phyloP scores from a whole-genome alignment of 2,888 invertebrate genomes.

The Meiosimyza platycephala region DNA sequence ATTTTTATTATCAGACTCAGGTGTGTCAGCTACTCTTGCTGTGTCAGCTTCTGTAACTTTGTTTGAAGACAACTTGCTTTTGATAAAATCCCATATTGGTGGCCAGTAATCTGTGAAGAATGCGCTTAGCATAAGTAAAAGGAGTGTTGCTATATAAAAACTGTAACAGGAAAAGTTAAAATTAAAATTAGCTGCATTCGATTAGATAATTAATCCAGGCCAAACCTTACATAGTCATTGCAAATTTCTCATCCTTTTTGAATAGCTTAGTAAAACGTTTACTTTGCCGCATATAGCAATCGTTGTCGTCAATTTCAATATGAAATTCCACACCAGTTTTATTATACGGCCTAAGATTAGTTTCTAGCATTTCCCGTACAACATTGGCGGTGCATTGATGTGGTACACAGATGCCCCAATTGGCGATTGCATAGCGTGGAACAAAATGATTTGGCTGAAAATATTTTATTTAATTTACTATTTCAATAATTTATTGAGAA shows the following conservation, averaged over 20 bases:
- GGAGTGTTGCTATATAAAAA: constrained; percentile 14
- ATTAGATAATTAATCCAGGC: background rate
- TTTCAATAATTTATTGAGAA: background rate
- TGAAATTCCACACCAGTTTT: constrained; percentile 71
- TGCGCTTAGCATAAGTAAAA: constrained; percentile 39
- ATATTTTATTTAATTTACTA: too few species aligned
- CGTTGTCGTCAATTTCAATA: constrained; percentile 71
- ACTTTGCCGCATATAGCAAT: constrained; percentile 71
- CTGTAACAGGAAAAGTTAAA: constrained; percentile 7
- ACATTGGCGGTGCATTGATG: constrained; percentile 74
- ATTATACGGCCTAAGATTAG: constrained; percentile 72
- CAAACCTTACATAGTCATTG: constrained; percentile 68
- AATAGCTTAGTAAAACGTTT: constrained; percentile 52
- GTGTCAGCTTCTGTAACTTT: background rate
- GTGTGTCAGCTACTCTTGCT: background rate
- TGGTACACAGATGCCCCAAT: constrained; percentile 79
- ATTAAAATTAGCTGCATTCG: background rate
- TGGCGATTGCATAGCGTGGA: constrained; percentile 77
- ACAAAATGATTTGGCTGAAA: constrained; percentile 78
- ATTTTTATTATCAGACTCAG: background rate
- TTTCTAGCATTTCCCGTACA: constrained; percentile 68
- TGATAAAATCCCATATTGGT: background rate
- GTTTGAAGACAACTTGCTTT: background rate
- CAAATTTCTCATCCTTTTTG: constrained; percentile 65
- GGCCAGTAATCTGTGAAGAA: constrained; percentile 45